Conservation (phyloP, 2,888 invertebrate genomes). For the Drosophila siamana region DNA sequence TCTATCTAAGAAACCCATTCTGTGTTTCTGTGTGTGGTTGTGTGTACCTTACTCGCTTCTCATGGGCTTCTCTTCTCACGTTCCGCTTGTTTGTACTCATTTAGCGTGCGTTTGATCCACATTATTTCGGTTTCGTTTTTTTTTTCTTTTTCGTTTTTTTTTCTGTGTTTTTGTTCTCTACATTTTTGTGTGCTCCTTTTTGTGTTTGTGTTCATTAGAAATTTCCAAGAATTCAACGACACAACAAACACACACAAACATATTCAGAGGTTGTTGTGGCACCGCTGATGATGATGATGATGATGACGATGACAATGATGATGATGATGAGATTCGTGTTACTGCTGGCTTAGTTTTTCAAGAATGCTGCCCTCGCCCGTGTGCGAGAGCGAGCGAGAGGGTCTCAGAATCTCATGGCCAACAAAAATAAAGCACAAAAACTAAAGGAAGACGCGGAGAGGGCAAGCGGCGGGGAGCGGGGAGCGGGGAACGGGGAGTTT, state of each 20-base stretch:
- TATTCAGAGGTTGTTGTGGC: slow-evolving; percentile 10
- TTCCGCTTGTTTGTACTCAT: slow-evolving; percentile 69
- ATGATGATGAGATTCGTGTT: slow-evolving; percentile 66
- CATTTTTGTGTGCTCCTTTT: slow-evolving; percentile 76
- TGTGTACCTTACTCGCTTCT: slow-evolving; percentile 59
- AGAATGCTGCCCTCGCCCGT: slow-evolving; percentile 35
- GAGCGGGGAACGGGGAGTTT: slow-evolving; percentile 7
- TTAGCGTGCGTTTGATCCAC: slow-evolving; percentile 69
- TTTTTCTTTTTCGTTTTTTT: slow-evolving; percentile 29
- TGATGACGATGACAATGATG: slow-evolving; percentile 32
- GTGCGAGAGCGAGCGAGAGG: background rate
- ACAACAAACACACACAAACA: slow-evolving; percentile 31
- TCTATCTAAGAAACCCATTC: slow-evolving; percentile 8
- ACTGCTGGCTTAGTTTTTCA: slow-evolving; percentile 77
- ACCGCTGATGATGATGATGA: slow-evolving; percentile 1
- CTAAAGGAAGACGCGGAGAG: background rate
- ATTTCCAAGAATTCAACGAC: slow-evolving; percentile 75
- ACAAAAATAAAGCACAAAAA: background rate
- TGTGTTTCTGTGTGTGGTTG: slow-evolving; percentile 9
- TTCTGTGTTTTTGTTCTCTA: slow-evolving; percentile 53
- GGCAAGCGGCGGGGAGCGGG: background rate
- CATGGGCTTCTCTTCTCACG: slow-evolving; percentile 65
- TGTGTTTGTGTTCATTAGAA: slow-evolving; percentile 79
- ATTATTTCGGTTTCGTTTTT: slow-evolving; percentile 65
- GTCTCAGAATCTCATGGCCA: slow-evolving; percentile 24